Evolutionary conservation across 2,113 vertebrate genomes (phyloP).

Genomic region (Carassius gibelio): DNA sequence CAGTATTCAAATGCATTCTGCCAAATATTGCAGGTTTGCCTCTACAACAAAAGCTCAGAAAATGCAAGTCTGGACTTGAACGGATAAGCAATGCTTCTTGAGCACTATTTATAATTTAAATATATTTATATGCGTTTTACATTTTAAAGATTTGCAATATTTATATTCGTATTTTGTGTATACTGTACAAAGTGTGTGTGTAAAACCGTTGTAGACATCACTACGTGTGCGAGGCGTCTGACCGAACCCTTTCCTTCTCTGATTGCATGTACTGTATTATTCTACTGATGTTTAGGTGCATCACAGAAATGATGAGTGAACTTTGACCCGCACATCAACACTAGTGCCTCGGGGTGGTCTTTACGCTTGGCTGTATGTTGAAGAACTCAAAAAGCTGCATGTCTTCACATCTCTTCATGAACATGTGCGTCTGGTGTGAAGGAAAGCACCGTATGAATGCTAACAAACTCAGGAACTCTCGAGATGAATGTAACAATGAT

Average conservation of each 20-base stretch:
- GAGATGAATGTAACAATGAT: background rate
- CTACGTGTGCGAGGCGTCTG: conserved; percentile 14
- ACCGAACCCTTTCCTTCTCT: no score
- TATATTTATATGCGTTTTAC: background rate
- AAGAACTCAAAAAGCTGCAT: background rate
- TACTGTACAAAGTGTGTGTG: conserved; percentile 17
- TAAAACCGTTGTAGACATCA: conserved; percentile 37
- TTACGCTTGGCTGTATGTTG: background rate
- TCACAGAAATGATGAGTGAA: background rate
- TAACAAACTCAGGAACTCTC: conserved; percentile 28
- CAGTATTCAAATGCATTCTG: background rate
- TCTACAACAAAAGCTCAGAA: background rate
- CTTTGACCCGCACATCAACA: background rate
- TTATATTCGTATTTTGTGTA: conserved; percentile 11
- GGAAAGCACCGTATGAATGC: background rate
- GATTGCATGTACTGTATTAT: background rate
- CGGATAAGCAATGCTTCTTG: background rate
- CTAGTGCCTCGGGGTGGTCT: background rate
- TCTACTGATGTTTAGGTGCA: background rate
- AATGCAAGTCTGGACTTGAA: background rate
- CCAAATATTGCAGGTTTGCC: background rate
- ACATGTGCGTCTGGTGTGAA: background rate
- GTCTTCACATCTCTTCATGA: background rate
- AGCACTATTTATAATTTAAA: conserved; percentile 36
- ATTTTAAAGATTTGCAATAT: conserved; percentile 6